These are phyloP conservation scores for Lucilia sericata DNA, from an alignment of 1,140 invertebrate species.

Conservation along the genomic window DNA sequence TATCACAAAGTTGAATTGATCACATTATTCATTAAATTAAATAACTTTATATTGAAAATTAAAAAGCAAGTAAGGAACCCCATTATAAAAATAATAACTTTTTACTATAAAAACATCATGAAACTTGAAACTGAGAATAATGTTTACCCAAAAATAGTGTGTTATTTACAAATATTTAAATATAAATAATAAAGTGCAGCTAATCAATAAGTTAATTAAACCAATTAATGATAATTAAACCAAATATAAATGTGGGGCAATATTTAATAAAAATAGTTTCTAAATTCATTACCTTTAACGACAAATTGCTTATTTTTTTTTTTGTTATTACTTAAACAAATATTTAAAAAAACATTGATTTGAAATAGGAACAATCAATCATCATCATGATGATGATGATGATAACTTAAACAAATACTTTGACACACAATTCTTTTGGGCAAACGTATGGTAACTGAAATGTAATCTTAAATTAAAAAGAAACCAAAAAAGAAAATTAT, in stretches of 20 bases:
- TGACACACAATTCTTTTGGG: conserved; percentile 65
- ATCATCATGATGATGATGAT: conserved; percentile 2
- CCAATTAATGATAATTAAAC: not conserved
- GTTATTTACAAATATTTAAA: conserved; percentile 36
- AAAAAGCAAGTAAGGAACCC: conserved; percentile 9
- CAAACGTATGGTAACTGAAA: conserved; percentile 63
- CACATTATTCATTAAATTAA: not conserved
- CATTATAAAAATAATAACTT: not conserved
- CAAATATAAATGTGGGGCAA: not conserved
- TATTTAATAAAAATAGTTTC: not conserved
- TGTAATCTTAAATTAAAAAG: conserved; percentile 55
- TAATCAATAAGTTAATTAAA: not conserved
- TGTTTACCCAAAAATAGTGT: conserved; percentile 42
- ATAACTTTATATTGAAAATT: not conserved
- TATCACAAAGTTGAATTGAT: not conserved
- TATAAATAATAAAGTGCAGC: not conserved
- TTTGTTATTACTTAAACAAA: not conserved
- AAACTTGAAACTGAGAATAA: not conserved
- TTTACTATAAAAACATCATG: not conserved
- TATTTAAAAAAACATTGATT: not conserved
- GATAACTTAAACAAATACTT: conserved; percentile 59
- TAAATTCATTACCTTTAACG: not conserved
- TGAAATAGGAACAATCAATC: not conserved
- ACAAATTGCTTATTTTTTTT: not conserved
- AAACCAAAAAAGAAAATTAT: conserved; percentile 22